Base-by-base conservation (phyloP, 1,140 invertebrate genomes). In the Acromyrmex echinatior region DNA sequence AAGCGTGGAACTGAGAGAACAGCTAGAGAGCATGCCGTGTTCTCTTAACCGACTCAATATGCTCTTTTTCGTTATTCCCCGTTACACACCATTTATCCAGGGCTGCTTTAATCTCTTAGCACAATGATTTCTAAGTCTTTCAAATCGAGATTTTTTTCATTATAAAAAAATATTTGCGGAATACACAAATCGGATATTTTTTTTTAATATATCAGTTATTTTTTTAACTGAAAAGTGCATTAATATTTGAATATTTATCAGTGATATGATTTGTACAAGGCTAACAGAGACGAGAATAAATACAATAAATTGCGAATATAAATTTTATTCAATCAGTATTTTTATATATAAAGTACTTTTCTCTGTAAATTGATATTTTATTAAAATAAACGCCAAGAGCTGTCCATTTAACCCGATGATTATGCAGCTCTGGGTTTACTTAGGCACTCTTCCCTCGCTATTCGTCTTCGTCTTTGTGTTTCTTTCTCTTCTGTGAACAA, bases 401-500 rank as follows among this genome's bases (percentile, higher is more conserved):
- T 25, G n/a, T 25, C 35, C 21, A 77, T 60, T 77, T 77, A 77
- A 49, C 35, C 21, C 21, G 9, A 45, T 7, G 21, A 39, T 78
- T 45, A 78, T 49, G 21, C 58, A 49, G 35, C 1, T 35, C 28
- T 45, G 31, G 1, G 18, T 74, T 62, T 71, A 16, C n/a, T 62
- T 39, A 31, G 12, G 18, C 16, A 45, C 35, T 16, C 10, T 66
- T 31, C 9, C 18, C 39, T 45, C n/a, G 10, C 31, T n/a, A 51
- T 74, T 53, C 16, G 16, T 60, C 56, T 62, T 49, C 2, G 7
- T 62, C 39, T 76, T 49, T 76, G 25, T 84, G 62, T 79, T 66
- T 66, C 60, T 79, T 79, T 79, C 45, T 66, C 77, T 79, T 21
- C 25, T 51, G 18, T n/a, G 62, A 79, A 65, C 58, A 65, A 79